Base-by-base conservation (phyloP, 1,140 invertebrate species). In the Zaprionus gabonicus region DNA sequence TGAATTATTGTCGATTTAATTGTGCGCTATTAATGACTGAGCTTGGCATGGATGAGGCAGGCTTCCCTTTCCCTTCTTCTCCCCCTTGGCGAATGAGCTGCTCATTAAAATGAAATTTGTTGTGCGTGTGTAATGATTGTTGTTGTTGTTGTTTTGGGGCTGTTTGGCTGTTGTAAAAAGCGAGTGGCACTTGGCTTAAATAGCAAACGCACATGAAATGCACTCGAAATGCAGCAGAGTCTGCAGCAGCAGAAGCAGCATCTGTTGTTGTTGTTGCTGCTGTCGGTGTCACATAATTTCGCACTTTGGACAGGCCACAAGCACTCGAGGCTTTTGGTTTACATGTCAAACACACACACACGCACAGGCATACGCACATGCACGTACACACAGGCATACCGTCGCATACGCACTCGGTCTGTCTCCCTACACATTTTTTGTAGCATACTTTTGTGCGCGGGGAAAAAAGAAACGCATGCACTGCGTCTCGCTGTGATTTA, bases 1-100 rank as follows among this genome's bases (percentile, higher is more conserved):
- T 85, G 82, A 85, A 81, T 85, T 85, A 85, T 84, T 84, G 71
- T 83, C 74, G 59, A 84, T 81, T 84, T 84, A 84, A 84, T 84
- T 84, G 80, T 81, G 67, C 66, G 67, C 80, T 67, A 81, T 82
- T 82, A 82, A 82, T 74, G 69, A 59, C 70, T 73, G 64, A 60
- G 64, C 56, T 53, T 68, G 31, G 63, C 31, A 34, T 53, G 51
- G 23, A 56, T 7, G 53, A 6, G 13, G 51, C 7, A 17, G 53
- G 13, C 25, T 31, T 1, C 1, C 7, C 20, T 20, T 20, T 20
- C 3, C 23, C 1, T 57, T 70, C 20, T 41, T n/a, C 4, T n/a
- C n/a, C 15, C n/a, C 2, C n/a, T n/a, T 46, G 41, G 53, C 55
- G 55, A 73, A 68, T 78, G 71, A 73, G 71, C 69, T 20, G 55